Base-by-base conservation (phyloP, 2,797 vertebrate species). In the Sarcophilus harrisii region DNA sequence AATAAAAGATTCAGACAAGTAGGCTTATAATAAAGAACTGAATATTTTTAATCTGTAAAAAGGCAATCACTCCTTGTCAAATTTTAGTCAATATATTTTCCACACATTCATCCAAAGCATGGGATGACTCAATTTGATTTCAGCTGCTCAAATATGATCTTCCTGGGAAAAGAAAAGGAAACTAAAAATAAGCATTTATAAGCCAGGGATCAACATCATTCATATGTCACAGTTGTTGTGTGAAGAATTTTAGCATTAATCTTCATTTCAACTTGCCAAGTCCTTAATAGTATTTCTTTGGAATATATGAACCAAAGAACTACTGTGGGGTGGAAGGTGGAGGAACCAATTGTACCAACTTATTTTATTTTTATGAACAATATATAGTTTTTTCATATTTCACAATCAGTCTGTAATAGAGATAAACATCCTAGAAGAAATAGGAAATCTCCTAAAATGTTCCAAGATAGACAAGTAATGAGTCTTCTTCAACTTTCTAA, bases 261-360 rank as follows among this genome's bases (percentile, higher is more conserved):
- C 30, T 92, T 92, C 9, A 87, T 45, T 87, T 87, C 38, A 45
- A 87, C 2, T 45, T 87, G 2, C 38, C 3, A 45, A 45, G 21
- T 45, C 9, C 21, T 87, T 87, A 45, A 81, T 54, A 55, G n/a
- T n/a, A 91, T 3, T 93, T 95, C 21, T 45, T 90, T 6, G 30
- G n/a, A 96, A 95, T 92, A 90, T 92, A 96, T 29, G 27, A 95
- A 55, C 93, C 91, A 92, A 92, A 93, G 28, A 96, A n/a, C 58
- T 95, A 96, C 45, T 90, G 11, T 59, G 90, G 54, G 94, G 45
- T 87, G 21, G n/a, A 87, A 87, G 21, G 21, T 0, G 9, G 21
- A n/a, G 73, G 73, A 45, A 45, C 2, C 73, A 87, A 87, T 21
- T 87, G 21, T 45, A 49, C 73, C 38, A 87, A 11, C 21, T 10